Evolutionary conservation across 2,888 invertebrate species (phyloP).

Genomic region (Micoletzkya japonica): DNA sequence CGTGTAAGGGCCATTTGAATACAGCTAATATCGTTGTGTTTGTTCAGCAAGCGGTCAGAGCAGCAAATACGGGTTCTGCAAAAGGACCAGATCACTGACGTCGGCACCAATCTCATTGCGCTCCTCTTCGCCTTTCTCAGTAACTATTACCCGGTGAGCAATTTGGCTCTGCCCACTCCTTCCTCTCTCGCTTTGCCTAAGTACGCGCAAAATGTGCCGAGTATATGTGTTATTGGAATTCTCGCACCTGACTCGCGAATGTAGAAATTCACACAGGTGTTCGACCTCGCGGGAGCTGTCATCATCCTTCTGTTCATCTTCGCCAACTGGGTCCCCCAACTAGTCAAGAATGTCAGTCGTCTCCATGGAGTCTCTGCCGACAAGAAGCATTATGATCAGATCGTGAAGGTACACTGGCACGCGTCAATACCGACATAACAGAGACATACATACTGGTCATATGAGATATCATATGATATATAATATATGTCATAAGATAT

Average conservation of each 20-base stretch:
- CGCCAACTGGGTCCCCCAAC: slow-evolving; percentile 36
- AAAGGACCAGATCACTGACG: slow-evolving; percentile 40
- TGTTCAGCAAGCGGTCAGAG: slow-evolving; percentile 25
- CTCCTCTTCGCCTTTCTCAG: slow-evolving; percentile 32
- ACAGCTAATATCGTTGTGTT: background rate
- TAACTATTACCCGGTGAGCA: slow-evolving; percentile 1
- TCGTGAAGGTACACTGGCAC: background rate
- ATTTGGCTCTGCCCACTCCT: background rate
- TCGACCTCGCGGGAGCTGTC: slow-evolving; percentile 36
- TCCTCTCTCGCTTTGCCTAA: background rate
- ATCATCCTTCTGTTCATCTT: slow-evolving; percentile 36
- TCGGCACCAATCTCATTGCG: slow-evolving; percentile 36
- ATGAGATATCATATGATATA: too few relatives aligned
- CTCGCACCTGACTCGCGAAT: too few relatives aligned
- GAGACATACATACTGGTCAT: too few relatives aligned
- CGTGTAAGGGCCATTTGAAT: slow-evolving; percentile 22
- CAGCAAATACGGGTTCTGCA: slow-evolving; percentile 37
- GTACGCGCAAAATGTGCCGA: background rate
- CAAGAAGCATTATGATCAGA: background rate
- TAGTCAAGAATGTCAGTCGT: slow-evolving; percentile 15
- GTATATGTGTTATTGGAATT: too few relatives aligned
- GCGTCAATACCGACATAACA: too few relatives aligned
- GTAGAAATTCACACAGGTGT: slow-evolving; percentile 30
- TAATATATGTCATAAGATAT: too few relatives aligned
- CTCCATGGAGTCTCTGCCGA: slow-evolving; percentile 23